Evolutionary conservation across 2,797 vertebrate species (phyloP).

Genomic region (Hapalemur alaotrensis): DNA sequence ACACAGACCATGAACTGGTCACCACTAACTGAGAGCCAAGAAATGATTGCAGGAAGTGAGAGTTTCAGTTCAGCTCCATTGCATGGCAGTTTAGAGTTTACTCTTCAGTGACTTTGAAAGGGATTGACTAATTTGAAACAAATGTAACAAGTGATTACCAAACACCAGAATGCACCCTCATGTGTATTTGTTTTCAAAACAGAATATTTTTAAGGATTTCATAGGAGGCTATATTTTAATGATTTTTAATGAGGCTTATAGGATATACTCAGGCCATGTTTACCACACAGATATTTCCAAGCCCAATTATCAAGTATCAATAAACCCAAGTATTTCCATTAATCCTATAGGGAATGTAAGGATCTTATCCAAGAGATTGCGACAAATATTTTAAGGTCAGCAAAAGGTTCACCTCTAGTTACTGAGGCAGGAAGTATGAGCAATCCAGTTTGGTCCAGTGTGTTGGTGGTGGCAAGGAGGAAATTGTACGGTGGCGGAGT

Average conservation of each 20-base stretch:
- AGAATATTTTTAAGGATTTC: background rate
- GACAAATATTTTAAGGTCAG: slow-evolving; percentile 20
- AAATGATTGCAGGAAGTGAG: background rate
- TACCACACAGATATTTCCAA: background rate
- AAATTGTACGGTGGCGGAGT: background rate
- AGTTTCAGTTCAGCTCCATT: background rate
- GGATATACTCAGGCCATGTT: background rate
- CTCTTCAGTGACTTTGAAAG: background rate
- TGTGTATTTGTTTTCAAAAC: slow-evolving; percentile 14
- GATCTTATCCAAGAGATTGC: background rate
- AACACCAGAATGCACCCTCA: background rate
- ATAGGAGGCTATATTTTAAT: background rate
- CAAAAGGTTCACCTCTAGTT: background rate
- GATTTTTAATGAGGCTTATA: background rate
- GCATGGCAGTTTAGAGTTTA: background rate
- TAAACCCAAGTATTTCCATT: background rate
- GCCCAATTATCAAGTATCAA: background rate
- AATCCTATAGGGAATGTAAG: background rate
- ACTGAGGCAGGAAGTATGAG: background rate
- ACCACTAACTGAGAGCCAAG: background rate
- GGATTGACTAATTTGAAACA: background rate
- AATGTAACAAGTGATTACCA: background rate
- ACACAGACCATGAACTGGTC: background rate
- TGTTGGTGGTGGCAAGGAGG: background rate
- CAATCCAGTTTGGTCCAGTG: background rate